Conservation (phyloP, 2,113 vertebrate genomes). For the Pristiophorus japonicus region DNA sequence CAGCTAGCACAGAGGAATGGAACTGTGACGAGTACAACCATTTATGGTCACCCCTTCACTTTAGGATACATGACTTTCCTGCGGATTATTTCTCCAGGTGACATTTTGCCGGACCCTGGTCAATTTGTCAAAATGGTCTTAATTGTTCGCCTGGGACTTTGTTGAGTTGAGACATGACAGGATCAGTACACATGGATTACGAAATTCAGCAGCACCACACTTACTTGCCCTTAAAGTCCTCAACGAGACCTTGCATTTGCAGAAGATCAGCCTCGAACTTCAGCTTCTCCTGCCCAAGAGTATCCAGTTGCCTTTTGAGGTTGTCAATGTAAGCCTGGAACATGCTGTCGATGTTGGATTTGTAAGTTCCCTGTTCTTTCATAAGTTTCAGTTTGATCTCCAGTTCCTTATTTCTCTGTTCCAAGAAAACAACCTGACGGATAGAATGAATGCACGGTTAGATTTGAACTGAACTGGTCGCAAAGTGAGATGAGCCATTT, state of each 20-base stretch:
- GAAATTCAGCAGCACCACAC: conserved; percentile 38
- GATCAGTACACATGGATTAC: neutral
- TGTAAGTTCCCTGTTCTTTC: conserved; percentile 65
- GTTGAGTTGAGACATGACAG: neutral
- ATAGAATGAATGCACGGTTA: neutral
- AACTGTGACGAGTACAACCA: neutral
- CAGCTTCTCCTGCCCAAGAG: conserved; percentile 66
- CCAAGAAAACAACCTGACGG: conserved; percentile 72
- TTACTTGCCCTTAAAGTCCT: conserved; percentile 82
- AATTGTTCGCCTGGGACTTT: neutral
- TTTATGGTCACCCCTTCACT: neutral
- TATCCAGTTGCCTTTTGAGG: conserved; percentile 69
- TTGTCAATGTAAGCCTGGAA: conserved; percentile 70
- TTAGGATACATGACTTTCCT: neutral
- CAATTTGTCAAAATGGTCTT: neutral
- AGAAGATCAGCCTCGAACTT: conserved; percentile 67
- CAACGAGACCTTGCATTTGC: conserved; percentile 68
- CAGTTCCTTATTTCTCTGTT: conserved; percentile 87
- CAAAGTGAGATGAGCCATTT: neutral
- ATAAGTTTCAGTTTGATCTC: conserved; percentile 81
- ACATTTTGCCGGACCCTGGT: neutral
- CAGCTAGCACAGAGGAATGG: neutral
- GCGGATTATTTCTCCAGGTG: neutral
- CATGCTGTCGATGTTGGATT: conserved; percentile 64
- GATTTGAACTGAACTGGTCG: neutral